Evolutionary conservation across 2,888 invertebrate genomes (phyloP).

Genomic region (Lasioglossum malachurum): DNA sequence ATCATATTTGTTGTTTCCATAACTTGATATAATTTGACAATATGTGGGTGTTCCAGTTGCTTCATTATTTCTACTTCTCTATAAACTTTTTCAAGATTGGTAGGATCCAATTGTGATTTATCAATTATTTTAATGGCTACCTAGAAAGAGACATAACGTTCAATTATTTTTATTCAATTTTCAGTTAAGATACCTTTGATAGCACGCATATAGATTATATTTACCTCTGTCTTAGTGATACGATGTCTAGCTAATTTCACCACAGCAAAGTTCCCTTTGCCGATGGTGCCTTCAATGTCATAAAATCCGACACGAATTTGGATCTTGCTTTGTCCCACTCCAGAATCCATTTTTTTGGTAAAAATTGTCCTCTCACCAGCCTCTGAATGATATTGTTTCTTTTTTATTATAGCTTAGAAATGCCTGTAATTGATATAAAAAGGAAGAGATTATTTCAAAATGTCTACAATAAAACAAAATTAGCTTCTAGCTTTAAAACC

Average conservation of each 20-base stretch:
- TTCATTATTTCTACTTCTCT: slow-evolving; percentile 99
- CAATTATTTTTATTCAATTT: not conserved
- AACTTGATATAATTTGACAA: slow-evolving; percentile 98
- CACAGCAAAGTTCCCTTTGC: slow-evolving; percentile 99
- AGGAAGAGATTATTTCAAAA: not conserved
- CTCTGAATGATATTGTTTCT: slow-evolving; percentile 18
- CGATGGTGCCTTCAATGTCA: slow-evolving; percentile 98
- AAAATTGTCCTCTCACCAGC: slow-evolving; percentile 19
- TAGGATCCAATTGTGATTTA: slow-evolving; percentile 95
- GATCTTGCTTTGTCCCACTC: slow-evolving; percentile 79
- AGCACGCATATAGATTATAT: slow-evolving; percentile 3
- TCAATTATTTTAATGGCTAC: slow-evolving; percentile 99
- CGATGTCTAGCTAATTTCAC: slow-evolving; percentile 99
- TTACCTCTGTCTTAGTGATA: slow-evolving; percentile 99
- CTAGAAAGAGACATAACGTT: slow-evolving; percentile 83
- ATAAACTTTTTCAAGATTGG: slow-evolving; percentile 97
- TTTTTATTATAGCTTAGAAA: slow-evolving; percentile 12
- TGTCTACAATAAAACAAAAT: not conserved
- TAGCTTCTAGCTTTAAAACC: not conserved
- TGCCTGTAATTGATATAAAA: slow-evolving; percentile 41
- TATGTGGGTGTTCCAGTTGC: slow-evolving; percentile 98
- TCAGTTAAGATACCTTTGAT: not conserved
- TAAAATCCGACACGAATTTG: slow-evolving; percentile 98
- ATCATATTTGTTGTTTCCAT: slow-evolving; percentile 99
- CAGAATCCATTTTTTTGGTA: slow-evolving; percentile 77